phyloP scores from a whole-genome alignment of 2,888 invertebrate genomes.

The Caenorhabditis sp. region DNA sequence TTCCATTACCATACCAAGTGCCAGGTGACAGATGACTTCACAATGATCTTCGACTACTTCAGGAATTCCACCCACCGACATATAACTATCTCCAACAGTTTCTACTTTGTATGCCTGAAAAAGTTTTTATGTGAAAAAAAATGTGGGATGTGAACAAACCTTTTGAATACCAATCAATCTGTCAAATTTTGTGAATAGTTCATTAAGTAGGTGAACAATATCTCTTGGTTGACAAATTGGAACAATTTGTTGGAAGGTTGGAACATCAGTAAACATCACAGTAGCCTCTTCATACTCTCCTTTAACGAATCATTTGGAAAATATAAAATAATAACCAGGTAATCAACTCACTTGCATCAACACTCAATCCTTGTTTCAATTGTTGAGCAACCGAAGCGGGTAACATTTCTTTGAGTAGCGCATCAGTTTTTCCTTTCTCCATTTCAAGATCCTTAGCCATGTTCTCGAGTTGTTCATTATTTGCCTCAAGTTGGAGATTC shows the following conservation, averaged over 20 bases:
- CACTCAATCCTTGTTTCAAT: constrained; percentile 69
- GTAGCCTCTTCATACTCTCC: constrained; percentile 68
- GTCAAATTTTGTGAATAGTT: constrained; percentile 65
- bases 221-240: constrained; percentile 65
- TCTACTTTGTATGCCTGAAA: constrained; percentile 62
- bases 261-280: constrained; percentile 72
- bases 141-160: too few species aligned
- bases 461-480: constrained; percentile 62
- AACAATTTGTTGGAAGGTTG: constrained; percentile 72
- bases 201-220: constrained; percentile 61
- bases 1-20: constrained; percentile 70
- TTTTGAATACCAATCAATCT: constrained; percentile 46
- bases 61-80: constrained; percentile 66
- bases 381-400: constrained; percentile 71
- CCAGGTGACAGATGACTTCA: constrained; percentile 69
- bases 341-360: constrained; percentile 57
- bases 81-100: constrained; percentile 65
- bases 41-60: constrained; percentile 66
- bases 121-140: not conserved
- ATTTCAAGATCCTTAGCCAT: constrained; percentile 63
- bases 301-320: constrained; percentile 18
- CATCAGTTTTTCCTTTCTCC: constrained; percentile 70
- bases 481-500: constrained; percentile 66
- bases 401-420: constrained; percentile 71
- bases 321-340: not conserved